Evolutionary conservation across 2,797 vertebrate species (phyloP).

Genomic region (Gobio occitaniae): DNA sequence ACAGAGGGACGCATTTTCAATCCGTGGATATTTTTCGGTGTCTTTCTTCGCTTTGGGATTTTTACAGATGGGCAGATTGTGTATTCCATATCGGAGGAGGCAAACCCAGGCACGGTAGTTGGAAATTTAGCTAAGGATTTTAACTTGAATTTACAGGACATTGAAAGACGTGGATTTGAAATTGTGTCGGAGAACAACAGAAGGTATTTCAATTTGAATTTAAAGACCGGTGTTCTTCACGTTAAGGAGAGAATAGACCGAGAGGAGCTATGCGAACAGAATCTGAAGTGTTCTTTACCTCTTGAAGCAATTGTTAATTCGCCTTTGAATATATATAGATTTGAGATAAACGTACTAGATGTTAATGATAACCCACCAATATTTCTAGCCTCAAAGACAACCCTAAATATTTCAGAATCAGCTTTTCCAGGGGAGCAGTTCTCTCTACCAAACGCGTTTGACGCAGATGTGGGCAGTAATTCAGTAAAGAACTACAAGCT

Average conservation of each 20-base stretch:
- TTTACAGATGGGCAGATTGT: conserved; percentile 75
- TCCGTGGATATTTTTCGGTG: conserved; percentile 11
- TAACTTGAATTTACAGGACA: conserved; percentile 81
- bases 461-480: conserved; percentile 85
- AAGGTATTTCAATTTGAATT: conserved; percentile 73
- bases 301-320: conserved; percentile 78
- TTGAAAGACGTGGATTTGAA: conserved; percentile 82
- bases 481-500: conserved; percentile 86
- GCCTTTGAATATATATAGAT: conserved; percentile 60
- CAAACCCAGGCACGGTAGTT: conserved; percentile 81
- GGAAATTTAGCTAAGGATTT: conserved; percentile 86
- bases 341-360: conserved; percentile 72
- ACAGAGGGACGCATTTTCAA: neutral
- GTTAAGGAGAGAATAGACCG: conserved; percentile 76
- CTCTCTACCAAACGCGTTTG: conserved; percentile 80
- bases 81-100: conserved; percentile 87
- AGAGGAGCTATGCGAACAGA: conserved; percentile 72
- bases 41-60: conserved; percentile 56
- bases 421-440: conserved; percentile 80
- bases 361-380: conserved; percentile 71
- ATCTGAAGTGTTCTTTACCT: conserved; percentile 69
- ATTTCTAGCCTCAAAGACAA: neutral
- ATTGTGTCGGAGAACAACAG: conserved; percentile 81
- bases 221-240: conserved; percentile 73
- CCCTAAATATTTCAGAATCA: conserved; percentile 68